phyloP scores from a whole-genome alignment of 2,888 invertebrate genomes.

The Calameuta filiformis region DNA sequence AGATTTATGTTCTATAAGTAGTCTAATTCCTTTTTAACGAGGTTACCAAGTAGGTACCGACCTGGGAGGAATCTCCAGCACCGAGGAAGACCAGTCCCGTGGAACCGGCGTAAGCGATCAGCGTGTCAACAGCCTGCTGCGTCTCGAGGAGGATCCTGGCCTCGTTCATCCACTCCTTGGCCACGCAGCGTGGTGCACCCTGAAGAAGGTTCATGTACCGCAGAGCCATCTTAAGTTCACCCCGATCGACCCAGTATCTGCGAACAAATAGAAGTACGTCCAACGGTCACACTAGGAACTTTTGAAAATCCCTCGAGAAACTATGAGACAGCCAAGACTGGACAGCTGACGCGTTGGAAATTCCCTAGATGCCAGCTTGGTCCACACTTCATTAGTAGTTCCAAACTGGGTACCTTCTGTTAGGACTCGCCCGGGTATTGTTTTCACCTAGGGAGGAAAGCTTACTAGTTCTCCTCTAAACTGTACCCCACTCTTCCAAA shows the following conservation, averaged over 20 bases:
- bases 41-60: slow-evolving; percentile 27
- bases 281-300: neutral
- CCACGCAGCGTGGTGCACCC: slow-evolving; percentile 89
- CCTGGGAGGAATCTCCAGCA: slow-evolving; percentile 52
- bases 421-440: neutral
- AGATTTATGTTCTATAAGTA: neutral
- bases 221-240: slow-evolving; percentile 87
- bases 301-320: slow-evolving; percentile 7
- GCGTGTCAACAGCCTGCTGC: slow-evolving; percentile 88
- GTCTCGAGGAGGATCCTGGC: slow-evolving; percentile 87
- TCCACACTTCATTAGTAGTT: slow-evolving; percentile 22
- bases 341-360: neutral
- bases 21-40: neutral
- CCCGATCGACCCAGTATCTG: slow-evolving; percentile 88
- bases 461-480: neutral
- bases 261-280: slow-evolving; percentile 24
- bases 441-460: neutral
- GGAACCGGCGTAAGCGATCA: slow-evolving; percentile 90
- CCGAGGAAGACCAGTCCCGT: slow-evolving; percentile 72
- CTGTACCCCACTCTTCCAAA: neutral
- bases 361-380: neutral
- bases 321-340: neutral
- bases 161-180: slow-evolving; percentile 88
- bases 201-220: slow-evolving; percentile 87
- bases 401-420: slow-evolving; percentile 9